phyloP scores from a whole-genome alignment of 2,888 invertebrate species.

The Agapostemon virescens region DNA sequence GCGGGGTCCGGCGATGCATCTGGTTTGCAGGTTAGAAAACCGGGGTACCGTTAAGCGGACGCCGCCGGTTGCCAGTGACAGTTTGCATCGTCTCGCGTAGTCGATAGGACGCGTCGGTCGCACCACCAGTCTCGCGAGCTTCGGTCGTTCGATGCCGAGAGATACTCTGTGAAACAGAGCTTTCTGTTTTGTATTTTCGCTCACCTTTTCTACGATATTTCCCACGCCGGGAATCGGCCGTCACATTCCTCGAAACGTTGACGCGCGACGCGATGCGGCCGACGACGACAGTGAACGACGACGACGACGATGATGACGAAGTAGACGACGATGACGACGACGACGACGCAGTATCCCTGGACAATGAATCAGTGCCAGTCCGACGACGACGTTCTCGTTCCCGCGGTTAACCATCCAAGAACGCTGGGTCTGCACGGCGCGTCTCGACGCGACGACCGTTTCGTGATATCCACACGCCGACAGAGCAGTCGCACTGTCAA shows the following conservation, averaged over 20 bases:
- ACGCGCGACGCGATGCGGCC: slow-evolving; percentile 41
- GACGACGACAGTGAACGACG: slow-evolving; percentile 23
- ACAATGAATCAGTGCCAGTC: slow-evolving; percentile 13
- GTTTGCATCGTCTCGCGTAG: slow-evolving; percentile 7
- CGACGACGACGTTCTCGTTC: slow-evolving; percentile 23
- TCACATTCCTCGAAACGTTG: slow-evolving; percentile 66
- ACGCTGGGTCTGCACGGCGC: slow-evolving; percentile 23
- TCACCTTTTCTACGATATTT: slow-evolving; percentile 63
- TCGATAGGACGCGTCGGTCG: slow-evolving; percentile 21
- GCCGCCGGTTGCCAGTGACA: slow-evolving; percentile 23
- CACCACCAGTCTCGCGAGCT: too few relatives aligned
- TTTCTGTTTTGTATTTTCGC: slow-evolving; percentile 8
- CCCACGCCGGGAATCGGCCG: slow-evolving; percentile 54
- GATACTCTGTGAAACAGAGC: too few relatives aligned
- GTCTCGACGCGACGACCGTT: slow-evolving; percentile 2
- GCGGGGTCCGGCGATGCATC: not conserved
- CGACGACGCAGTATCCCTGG: slow-evolving; percentile 29
- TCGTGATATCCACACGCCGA: slow-evolving; percentile 6
- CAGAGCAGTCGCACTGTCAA: slow-evolving; percentile 37
- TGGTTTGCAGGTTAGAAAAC: slow-evolving; percentile 43
- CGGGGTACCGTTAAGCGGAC: slow-evolving; percentile 33
- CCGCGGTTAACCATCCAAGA: slow-evolving; percentile 52
- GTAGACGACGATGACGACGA: slow-evolving; percentile 28
- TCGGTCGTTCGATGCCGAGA: too few relatives aligned
- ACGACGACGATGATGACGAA: slow-evolving; percentile 32